phyloP scores from a whole-genome alignment of 2,888 invertebrate genomes.

The Temnothorax rugatulus region DNA sequence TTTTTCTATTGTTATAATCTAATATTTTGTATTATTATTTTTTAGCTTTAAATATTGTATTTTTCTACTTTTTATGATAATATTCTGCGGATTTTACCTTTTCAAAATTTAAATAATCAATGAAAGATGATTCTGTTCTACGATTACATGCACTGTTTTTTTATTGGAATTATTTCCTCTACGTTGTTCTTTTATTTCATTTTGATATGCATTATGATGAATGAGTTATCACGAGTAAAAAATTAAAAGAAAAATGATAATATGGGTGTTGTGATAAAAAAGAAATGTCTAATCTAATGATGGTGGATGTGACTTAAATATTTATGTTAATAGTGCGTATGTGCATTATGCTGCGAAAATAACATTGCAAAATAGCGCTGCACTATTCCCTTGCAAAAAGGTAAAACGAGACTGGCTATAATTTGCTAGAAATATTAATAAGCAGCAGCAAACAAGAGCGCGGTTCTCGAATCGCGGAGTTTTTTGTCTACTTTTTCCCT shows the following conservation, averaged over 20 bases:
- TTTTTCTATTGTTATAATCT: neutral
- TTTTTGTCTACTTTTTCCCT: conserved; percentile 29
- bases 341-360: neutral
- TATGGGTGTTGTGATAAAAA: neutral
- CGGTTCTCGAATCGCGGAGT: neutral
- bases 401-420: neutral
- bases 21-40: neutral
- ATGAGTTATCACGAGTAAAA: conserved; percentile 1
- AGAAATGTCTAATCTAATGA: neutral
- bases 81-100: neutral
- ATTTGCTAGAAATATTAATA: conserved; percentile 47
- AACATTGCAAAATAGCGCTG: conserved; percentile 4
- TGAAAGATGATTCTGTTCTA: neutral
- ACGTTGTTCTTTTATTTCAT: neutral
- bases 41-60: neutral
- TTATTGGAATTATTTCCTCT: neutral
- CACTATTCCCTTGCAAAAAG: neutral
- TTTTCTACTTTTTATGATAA: neutral
- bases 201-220: neutral
- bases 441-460: neutral
- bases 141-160: neutral
- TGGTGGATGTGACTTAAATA: conserved; percentile 17
- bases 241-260: conserved; percentile 4
- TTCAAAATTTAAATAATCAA: neutral
- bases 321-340: conserved; percentile 7